A percentile compares a stretch with the other conserved stretches of the same genome.
phyloP scores from a whole-genome alignment of 2,113 vertebrate species.

The Excalfactoria chinensis region DNA sequence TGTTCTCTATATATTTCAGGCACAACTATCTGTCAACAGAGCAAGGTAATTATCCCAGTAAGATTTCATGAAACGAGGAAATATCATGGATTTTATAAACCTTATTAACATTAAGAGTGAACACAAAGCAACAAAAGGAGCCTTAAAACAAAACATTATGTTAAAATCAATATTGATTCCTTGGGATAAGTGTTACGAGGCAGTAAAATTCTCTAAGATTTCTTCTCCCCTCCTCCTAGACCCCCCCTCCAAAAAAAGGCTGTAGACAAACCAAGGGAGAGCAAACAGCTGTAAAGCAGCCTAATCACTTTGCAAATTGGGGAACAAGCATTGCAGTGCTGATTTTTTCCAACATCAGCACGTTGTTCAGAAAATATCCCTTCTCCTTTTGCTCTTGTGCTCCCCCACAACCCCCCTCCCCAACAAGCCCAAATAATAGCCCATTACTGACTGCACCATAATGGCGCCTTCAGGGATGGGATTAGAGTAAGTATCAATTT shows the following conservation, averaged over 20 bases:
- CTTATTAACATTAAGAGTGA: slow-evolving; percentile 48
- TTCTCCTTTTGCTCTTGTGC: not conserved
- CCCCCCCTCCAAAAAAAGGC: not conserved
- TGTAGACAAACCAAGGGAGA: slow-evolving; percentile 21
- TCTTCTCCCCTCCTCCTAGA: not conserved
- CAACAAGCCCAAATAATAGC: not conserved
- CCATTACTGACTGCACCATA: not conserved
- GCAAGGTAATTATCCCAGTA: slow-evolving; percentile 67
- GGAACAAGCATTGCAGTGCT: not conserved
- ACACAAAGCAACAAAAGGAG: slow-evolving; percentile 56
- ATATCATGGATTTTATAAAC: slow-evolving; percentile 56
- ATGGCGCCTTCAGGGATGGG: slow-evolving; percentile 21
- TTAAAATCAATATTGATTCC: slow-evolving; percentile 72
- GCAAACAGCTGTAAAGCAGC: not conserved
- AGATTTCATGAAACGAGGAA: slow-evolving; percentile 47
- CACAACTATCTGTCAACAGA: slow-evolving; percentile 51
- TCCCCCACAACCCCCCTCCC: not conserved
- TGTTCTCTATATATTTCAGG: slow-evolving; percentile 50
- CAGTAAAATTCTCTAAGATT: slow-evolving; percentile 46
- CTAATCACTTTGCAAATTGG: not conserved
- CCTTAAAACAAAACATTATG: slow-evolving; percentile 61
- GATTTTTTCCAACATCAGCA: not conserved
- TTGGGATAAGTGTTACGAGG: slow-evolving; percentile 45
- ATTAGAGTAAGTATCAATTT: slow-evolving; percentile 9
- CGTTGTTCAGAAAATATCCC: not conserved